These are phyloP conservation scores for Philereme vetulata DNA, from an alignment of 2,888 invertebrate genomes.

Conservation along the genomic window DNA sequence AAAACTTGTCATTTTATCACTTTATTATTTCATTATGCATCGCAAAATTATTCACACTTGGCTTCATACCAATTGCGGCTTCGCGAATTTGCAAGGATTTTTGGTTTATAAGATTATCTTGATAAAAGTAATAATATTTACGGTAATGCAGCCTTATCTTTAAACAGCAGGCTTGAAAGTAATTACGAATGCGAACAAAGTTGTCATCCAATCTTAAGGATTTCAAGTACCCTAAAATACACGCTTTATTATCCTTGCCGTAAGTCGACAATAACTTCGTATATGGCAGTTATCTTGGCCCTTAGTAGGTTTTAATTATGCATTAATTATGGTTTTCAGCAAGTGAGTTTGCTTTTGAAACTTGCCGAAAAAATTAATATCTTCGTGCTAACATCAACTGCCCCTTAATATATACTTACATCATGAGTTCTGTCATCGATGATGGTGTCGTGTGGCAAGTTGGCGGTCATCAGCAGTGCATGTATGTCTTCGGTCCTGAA, in stretches of 20 bases:
- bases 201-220: too few species aligned
- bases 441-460: conserved; percentile 87
- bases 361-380: too few species aligned
- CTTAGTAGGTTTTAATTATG: too few species aligned
- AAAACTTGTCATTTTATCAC: conserved; percentile 46
- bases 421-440: conserved; percentile 77
- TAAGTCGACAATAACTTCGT: too few species aligned
- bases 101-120: conserved; percentile 19
- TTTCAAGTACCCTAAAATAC: too few species aligned
- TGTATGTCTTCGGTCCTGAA: conserved; percentile 96
- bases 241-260: too few species aligned
- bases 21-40: conserved; percentile 46
- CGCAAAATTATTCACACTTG: conserved; percentile 45
- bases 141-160: background rate
- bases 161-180: background rate
- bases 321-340: too few species aligned
- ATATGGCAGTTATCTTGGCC: too few species aligned
- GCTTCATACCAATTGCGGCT: conserved; percentile 35
- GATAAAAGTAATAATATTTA: conserved; percentile 1
- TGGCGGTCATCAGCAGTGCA: conserved; percentile 89
- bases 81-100: conserved; percentile 23
- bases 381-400: too few species aligned
- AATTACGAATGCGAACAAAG: too few species aligned
- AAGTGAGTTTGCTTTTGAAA: too few species aligned
- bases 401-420: conserved; percentile 58